Percentiles rank a stretch among this genome's conserved stretches.
Conservation (phyloP, 2,797 vertebrate species). For the Euphonia xanthogaster region DNA sequence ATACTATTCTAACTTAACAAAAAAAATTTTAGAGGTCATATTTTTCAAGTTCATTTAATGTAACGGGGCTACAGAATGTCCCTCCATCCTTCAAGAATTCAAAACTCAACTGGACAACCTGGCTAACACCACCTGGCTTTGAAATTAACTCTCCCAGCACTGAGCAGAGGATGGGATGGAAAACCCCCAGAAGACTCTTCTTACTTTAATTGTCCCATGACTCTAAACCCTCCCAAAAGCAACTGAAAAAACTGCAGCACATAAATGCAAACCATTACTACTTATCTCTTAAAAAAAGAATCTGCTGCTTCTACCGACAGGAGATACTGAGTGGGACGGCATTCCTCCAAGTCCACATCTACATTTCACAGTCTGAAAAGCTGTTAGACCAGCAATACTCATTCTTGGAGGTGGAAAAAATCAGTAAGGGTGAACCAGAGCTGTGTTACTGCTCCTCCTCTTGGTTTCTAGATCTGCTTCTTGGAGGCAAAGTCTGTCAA, state of each 20-base stretch:
- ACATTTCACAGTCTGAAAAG: not conserved
- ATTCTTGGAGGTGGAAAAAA: not conserved
- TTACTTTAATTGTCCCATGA: not conserved
- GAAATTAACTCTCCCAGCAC: rapidly evolving
- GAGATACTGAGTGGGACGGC: not conserved
- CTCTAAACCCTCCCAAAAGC: not conserved
- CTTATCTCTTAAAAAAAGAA: not conserved
- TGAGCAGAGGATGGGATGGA: not conserved
- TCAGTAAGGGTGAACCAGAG: not conserved
- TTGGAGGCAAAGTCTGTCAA: not conserved
- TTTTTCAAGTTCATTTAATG: not conserved
- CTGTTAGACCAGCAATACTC: not conserved
- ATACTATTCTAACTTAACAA: not conserved
- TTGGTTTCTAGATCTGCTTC: not conserved
- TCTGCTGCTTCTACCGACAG: not conserved
- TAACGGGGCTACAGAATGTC: not conserved
- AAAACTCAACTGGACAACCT: not conserved
- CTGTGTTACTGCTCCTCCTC: not conserved
- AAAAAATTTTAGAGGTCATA: not conserved
- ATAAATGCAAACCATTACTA: not conserved
- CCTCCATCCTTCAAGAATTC: not conserved
- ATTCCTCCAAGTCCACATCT: not conserved
- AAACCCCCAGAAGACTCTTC: not conserved
- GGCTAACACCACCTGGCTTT: not conserved
- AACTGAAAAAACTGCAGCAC: not conserved